phyloP scores from a whole-genome alignment of 1,140 invertebrate genomes.

The Papilio xuthus region DNA sequence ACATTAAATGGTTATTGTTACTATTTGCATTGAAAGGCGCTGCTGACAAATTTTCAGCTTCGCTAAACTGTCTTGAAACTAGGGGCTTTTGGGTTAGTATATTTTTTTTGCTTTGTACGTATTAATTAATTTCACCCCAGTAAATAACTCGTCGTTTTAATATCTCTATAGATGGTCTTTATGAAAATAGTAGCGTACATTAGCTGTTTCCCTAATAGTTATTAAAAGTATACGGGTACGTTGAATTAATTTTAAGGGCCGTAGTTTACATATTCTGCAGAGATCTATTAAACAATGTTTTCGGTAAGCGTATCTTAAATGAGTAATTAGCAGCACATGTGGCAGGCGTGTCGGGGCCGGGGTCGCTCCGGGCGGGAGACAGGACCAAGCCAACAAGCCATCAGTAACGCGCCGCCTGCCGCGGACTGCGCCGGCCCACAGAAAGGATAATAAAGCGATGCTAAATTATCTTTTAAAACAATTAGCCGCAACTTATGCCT shows the following conservation, averaged over 20 bases:
- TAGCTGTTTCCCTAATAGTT: background rate
- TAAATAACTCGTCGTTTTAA: no score
- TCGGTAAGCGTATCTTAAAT: conserved; percentile 60
- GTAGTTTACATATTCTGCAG: conserved; percentile 25
- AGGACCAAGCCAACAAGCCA: conserved; percentile 48
- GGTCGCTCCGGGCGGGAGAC: conserved; percentile 25
- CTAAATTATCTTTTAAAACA: conserved; percentile 75
- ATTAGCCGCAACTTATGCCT: conserved; percentile 50
- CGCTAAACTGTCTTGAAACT: background rate
- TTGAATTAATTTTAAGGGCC: background rate
- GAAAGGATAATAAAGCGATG: conserved; percentile 64
- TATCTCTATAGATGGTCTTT: no score
- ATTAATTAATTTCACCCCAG: no score
- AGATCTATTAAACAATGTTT: conserved; percentile 53
- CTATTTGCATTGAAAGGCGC: no score
- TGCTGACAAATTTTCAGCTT: background rate
- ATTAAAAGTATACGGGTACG: background rate
- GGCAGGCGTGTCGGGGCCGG: conserved; percentile 50
- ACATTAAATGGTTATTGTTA: no score
- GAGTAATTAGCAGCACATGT: conserved; percentile 76
- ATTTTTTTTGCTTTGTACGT: no score
- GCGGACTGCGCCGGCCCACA: conserved; percentile 53
- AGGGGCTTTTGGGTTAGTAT: background rate
- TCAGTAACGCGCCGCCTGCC: conserved; percentile 63
- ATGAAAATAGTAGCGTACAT: no score